These are phyloP conservation scores for Cryptoblepharus egeriae DNA, from an alignment of 2,797 vertebrate genomes.

Conservation along the genomic window DNA sequence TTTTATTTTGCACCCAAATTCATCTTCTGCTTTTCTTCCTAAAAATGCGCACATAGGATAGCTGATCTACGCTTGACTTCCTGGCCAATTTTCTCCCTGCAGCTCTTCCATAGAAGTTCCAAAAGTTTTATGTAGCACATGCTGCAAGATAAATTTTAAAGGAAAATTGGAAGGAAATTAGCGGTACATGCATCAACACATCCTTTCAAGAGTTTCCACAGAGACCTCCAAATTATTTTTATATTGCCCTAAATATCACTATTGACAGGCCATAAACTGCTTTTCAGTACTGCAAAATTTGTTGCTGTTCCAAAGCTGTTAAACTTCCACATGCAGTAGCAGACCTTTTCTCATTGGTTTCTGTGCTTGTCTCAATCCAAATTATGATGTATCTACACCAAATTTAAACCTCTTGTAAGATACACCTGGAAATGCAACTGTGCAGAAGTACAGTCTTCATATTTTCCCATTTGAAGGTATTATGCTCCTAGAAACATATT, in stretches of 20 bases:
- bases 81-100: neutral
- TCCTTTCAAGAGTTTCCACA: neutral
- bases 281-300: neutral
- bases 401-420: neutral
- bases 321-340: neutral
- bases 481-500: neutral
- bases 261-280: neutral
- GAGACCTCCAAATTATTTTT: neutral
- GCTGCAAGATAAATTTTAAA: neutral
- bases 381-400: neutral
- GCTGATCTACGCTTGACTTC: neutral
- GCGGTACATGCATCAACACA: neutral
- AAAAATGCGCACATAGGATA: neutral
- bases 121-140: neutral
- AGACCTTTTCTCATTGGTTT: neutral
- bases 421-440: neutral
- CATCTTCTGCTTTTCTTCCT: neutral
- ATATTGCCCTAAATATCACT: neutral
- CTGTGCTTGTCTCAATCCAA: neutral
- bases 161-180: neutral
- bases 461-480: neutral
- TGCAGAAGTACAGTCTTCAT: neutral
- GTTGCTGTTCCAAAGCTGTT: neutral
- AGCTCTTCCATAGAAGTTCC: neutral
- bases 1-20: neutral